Base-by-base conservation (phyloP, 2,797 vertebrate genomes). In the Graptemys geographica region DNA sequence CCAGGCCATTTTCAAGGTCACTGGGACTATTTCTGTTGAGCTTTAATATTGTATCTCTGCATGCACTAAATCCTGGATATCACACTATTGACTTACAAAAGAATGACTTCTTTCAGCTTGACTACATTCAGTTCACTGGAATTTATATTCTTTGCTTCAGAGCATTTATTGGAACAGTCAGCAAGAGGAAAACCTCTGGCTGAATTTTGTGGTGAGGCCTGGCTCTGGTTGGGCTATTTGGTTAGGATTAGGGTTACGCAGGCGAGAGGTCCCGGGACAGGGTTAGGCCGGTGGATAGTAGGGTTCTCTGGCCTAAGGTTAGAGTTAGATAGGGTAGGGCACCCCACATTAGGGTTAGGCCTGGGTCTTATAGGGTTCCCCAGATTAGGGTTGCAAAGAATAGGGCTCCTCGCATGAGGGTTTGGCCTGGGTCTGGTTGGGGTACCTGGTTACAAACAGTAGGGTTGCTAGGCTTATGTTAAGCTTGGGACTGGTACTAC, bases 1-100 rank as follows among this genome's bases (percentile, higher is more conserved):
- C 94, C 96, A n/a, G n/a, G 76, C 81, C 83, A 84, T 88, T 96
- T 96, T 97, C 96, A 97, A 98, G 97, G 96, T 97, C 96, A 97
- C 88, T 44, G 18, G 33, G 96, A 93, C 93, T 96, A 95, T 95
- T 96, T 96, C 86, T 96, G 74, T 95, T 96, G 92, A 95, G 86
- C 86, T 96, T 95, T 96, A 96, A 95, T 95, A 95, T 56, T 96
- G 51, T 49, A 89, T 82, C 92, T 86, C 80, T 95, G 87, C 83
- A 86, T 84, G 2, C 93, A 92, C 86, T 96, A 97, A 97, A 96
- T 97, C 80, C 59, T 95, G 78, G 80, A 92, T 97, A 97, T 94
- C 95, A 94, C 56, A 87, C 52, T 97, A 97, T 96, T 80, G 93
- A 97, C 90, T 97, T 91, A 84, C 2, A 90, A 94, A 97, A 97